These are phyloP conservation scores for Delphinus delphis DNA, from an alignment of 2,113 vertebrate species.

Conservation along the genomic window DNA sequence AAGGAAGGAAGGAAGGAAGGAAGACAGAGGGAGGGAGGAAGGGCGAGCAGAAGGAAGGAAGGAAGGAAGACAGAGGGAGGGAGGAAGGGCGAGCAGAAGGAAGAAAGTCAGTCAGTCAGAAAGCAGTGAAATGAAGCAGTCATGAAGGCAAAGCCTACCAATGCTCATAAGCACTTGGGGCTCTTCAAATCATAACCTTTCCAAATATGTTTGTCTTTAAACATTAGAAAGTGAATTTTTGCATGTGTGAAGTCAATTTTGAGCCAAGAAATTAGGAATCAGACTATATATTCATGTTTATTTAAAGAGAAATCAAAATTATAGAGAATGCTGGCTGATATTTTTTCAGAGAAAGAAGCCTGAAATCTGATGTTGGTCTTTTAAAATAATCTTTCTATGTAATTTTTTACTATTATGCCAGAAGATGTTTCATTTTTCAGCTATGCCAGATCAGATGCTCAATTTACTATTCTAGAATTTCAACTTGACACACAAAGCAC, in stretches of 20 bases:
- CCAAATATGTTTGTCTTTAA: neutral
- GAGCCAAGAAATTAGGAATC: neutral
- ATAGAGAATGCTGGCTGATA: neutral
- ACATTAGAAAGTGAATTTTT: neutral
- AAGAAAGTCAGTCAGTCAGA: neutral
- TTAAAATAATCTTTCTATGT: conserved; percentile 8
- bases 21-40: neutral
- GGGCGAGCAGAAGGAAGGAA: too few species aligned
- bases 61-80: neutral
- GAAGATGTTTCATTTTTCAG: neutral
- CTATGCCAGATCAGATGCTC: neutral
- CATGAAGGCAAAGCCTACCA: neutral
- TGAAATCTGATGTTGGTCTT: neutral
- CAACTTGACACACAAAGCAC: neutral
- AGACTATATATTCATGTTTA: neutral
- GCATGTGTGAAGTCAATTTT: neutral
- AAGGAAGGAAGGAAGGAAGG: too few species aligned
- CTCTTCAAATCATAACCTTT: neutral
- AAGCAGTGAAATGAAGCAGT: neutral
- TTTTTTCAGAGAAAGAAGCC: neutral
- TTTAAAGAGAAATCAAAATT: neutral
- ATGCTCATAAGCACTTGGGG: neutral
- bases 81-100: neutral
- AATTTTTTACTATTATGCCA: neutral
- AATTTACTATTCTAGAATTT: neutral